Base-by-base conservation (phyloP, 92 coral and sea anemone species). In the Palythoa heliodiscus region DNA sequence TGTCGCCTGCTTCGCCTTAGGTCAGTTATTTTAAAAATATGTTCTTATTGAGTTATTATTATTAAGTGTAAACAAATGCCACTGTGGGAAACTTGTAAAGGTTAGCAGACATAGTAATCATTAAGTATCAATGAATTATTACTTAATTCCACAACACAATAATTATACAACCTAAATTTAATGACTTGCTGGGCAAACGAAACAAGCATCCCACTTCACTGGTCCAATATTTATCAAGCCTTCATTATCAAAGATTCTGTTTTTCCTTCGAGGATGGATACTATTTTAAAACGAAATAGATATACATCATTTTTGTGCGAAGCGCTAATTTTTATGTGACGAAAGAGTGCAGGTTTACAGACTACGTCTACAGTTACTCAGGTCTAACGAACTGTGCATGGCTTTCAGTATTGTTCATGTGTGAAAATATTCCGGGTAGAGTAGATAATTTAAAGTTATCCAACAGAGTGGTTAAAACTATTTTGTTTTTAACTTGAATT, bases 351-450 rank as follows among this genome's bases (percentile, higher is more conserved):
- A 4, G 19, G 20, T 11, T 63, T 63, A 63, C 11, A 29, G 35
- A 29, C 10, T 19, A 0, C 9, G 35, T 0, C 10, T 19, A 0
- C 9, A 43, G 50, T 43, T 11, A 54, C 22, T n/a, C 11, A 5
- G 69, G 20, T 69, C 39, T 69, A 69, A n/a, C n/a, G n/a, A n/a
- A 25, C 17, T 69, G 39, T 2, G 39, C 40, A 3, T 25, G 20
- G 43, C 9, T 25, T 29, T 23, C 19, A 75, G 53, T 76, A 54
- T 76, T 76, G 81, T 6, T 29, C 81, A 35, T 37, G 52, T 76
- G 67, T 76, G 53, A 58, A 76, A 76, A 76, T 54, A 76, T 76
- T 76, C 81, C 81, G 81, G 81, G 81, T 76, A 35, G n/a, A 50
- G 43, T 16, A 12, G 79, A 23, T 22, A 76, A 7, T 53, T 17